Evolutionary conservation across 2,888 invertebrate species (phyloP).

Genomic region (Hirtodrosophila duncani): DNA sequence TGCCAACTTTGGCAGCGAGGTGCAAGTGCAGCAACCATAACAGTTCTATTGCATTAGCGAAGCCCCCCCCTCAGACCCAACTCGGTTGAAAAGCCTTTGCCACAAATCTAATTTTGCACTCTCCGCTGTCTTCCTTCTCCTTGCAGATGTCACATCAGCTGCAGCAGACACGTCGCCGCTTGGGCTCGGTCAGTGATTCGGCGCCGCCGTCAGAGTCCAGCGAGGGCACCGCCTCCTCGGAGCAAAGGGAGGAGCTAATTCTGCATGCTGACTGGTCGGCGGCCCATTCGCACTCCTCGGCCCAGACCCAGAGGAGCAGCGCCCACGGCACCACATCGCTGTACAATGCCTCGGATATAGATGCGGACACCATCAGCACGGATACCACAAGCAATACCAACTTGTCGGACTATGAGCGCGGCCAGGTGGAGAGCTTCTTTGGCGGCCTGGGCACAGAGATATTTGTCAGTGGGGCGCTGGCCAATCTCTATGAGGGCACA

Average conservation of each 20-base stretch:
- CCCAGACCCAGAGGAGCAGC: slow-evolving; percentile 57
- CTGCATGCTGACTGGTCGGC: slow-evolving; percentile 55
- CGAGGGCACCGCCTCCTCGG: slow-evolving; percentile 80
- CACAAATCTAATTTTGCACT: slow-evolving; percentile 57
- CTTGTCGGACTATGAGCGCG: slow-evolving; percentile 83
- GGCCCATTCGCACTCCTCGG: slow-evolving; percentile 52
- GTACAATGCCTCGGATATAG: slow-evolving; percentile 75
- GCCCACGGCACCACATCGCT: slow-evolving; percentile 73
- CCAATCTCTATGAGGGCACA: slow-evolving; percentile 84
- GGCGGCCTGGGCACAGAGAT: slow-evolving; percentile 88
- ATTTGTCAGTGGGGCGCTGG: slow-evolving; percentile 86
- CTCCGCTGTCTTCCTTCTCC: background rate
- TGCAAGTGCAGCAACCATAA: background rate
- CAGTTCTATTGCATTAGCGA: slow-evolving; percentile 35
- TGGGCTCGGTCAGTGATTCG: slow-evolving; percentile 82
- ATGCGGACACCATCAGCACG: slow-evolving; percentile 77
- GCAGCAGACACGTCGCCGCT: slow-evolving; percentile 78
- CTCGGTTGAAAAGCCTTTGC: slow-evolving; percentile 57
- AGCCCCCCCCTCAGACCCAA: too few relatives aligned
- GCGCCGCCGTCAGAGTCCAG: slow-evolving; percentile 80
- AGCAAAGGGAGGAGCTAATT: slow-evolving; percentile 67
- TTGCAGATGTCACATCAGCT: slow-evolving; percentile 73
- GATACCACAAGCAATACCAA: slow-evolving; percentile 77
- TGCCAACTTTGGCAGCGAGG: slow-evolving; percentile 43
- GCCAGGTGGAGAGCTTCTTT: slow-evolving; percentile 86